Evolutionary conservation across 2,113 vertebrate genomes (phyloP), one percentile per base, ranked within the genome.

Genomic region (Prochilodus magdalenae): DNA sequence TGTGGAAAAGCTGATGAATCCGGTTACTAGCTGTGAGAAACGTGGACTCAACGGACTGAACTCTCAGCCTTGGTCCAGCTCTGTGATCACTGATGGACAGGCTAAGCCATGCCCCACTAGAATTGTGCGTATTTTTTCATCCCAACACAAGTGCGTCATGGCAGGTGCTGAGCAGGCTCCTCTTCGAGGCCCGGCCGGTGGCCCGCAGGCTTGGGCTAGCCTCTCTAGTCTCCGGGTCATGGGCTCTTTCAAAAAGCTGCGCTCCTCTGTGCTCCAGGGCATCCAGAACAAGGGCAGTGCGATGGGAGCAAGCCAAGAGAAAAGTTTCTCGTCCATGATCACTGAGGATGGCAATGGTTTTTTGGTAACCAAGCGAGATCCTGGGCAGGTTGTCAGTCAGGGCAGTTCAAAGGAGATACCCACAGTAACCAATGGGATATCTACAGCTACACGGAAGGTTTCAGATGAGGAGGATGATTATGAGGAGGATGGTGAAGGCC

Each of bases 241-340:
- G 93, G 96, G 96, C 16, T 97, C 96, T 49, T 98, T 99, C 83
- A 98, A 97, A 88, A 99, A 98, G 83, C 73, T 98, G 4, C 96
- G 96, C 80, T 96, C 97, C 1, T 96, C 97, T 0, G 96, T 97
- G 73, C 92, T 97, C 1, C 97, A 97, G 88, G 97, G 97, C 27
- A 96, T 96, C 85, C 97, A 98, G 90, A 94, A 88, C 82, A 93
- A 91, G 73, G 96, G 95, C 29, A 92, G 88, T 10, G 69, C 90
- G 1, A 59, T 70, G 24, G 85, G 86, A 60, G 69, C 84, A 44
- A 82, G 51, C 84, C 69, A 75, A 0, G 84, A 91, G n/a, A 90
- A 81, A 80, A 86, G 88, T 16, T 47, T 82, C 15, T 65, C 60
- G 1, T 18, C 76, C 0, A 72, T 73, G 53, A 26, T 72, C 11